phyloP scores from a whole-genome alignment of 2,797 vertebrate species.

The Uromys caudimaculatus region DNA sequence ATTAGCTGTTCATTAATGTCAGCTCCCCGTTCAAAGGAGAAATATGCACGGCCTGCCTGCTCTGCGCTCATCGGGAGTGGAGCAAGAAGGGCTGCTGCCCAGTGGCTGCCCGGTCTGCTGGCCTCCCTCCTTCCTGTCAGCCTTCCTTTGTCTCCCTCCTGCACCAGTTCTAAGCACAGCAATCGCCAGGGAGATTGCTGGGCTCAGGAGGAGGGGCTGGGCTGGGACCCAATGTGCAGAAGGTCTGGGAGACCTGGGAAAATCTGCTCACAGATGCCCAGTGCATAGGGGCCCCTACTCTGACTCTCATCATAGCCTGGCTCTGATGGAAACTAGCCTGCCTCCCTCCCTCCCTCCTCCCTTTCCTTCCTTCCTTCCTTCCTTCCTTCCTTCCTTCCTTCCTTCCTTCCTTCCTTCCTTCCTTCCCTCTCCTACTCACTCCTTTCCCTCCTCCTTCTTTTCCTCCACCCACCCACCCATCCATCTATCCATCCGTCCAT shows the following conservation, averaged over 20 bases:
- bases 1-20: slow-evolving; percentile 90
- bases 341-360: not conserved
- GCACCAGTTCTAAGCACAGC: slow-evolving; percentile 1
- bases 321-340: not conserved
- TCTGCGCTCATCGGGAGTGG: slow-evolving; percentile 62
- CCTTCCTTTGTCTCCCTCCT: slow-evolving; percentile 65
- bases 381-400: not conserved
- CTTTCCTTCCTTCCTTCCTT: not conserved
- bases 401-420: not conserved
- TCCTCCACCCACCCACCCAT: not conserved
- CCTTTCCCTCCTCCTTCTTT: not conserved
- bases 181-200: not conserved
- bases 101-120: not conserved
- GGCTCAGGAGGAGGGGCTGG: not conserved
- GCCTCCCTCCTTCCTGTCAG: not conserved
- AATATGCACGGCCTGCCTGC: slow-evolving; percentile 82
- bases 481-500: not conserved
- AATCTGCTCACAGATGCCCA: not conserved
- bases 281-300: not conserved
- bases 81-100: slow-evolving; percentile 52
- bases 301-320: not conserved
- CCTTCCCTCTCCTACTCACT: too few species aligned
- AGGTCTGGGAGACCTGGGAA: not conserved
- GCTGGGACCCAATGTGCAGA: not conserved
- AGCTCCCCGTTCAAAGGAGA: slow-evolving; percentile 85